Evolutionary conservation across 2,797 vertebrate genomes (phyloP).

Genomic region (Siniperca undulata): DNA sequence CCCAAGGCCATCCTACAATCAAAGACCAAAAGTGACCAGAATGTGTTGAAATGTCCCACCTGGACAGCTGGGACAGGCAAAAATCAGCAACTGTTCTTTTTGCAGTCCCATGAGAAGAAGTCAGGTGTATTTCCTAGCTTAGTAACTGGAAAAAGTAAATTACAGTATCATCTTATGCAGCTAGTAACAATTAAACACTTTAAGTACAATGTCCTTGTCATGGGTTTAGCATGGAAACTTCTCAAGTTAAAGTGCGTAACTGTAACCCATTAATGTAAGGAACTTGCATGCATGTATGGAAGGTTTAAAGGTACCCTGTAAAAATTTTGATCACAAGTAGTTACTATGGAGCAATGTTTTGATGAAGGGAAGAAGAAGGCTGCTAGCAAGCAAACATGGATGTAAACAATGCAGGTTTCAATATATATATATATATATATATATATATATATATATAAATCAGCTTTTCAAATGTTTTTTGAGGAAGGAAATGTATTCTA

Average conservation of each 20-base stretch:
- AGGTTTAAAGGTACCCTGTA: background rate
- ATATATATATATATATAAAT: too few relatives aligned
- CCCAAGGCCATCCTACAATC: conserved; percentile 6
- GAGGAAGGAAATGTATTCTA: background rate
- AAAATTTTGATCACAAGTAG: background rate
- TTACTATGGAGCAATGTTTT: background rate
- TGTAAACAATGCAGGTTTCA: background rate
- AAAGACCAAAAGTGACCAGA: conserved; percentile 29
- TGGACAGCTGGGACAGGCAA: background rate
- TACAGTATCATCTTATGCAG: background rate
- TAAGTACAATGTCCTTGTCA: background rate
- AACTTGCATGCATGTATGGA: background rate
- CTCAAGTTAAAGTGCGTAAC: background rate
- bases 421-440: too few relatives aligned
- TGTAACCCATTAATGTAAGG: background rate
- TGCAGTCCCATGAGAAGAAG: background rate
- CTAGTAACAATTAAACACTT: background rate
- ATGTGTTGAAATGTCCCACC: background rate
- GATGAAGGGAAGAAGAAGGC: background rate
- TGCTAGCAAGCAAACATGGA: background rate
- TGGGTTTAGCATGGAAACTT: background rate
- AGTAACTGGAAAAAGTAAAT: background rate
- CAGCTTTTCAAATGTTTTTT: background rate
- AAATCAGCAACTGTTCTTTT: background rate
- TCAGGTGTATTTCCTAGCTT: background rate